Evolutionary conservation across 2,888 invertebrate genomes (phyloP), one percentile per base, ranked within the genome.

Genomic region (Shargacucullia verbasci): DNA sequence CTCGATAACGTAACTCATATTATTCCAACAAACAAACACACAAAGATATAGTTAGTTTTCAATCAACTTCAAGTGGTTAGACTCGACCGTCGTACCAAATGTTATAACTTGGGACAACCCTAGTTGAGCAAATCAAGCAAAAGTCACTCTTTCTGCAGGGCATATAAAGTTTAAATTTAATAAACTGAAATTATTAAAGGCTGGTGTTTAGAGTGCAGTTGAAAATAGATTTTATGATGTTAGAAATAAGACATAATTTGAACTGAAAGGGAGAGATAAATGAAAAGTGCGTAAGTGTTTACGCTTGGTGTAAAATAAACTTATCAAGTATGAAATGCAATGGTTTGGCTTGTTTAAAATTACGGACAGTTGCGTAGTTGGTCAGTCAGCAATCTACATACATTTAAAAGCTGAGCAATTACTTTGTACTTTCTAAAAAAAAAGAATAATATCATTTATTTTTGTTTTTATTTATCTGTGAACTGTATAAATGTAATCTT

Each of bases 31-130:
- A 90, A 88, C 88, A 89, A 84, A 88, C 85, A 83, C 61, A 91
- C 88, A 89, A 89, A 84, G 88, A 82, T 83, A 79, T 74, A 81
- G 90, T 84, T 86, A 86, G 87, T 90, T 91, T 91, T 87, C 92
- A 92, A 92, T 93, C 91, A 91, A 86, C 79, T 78, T 91, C 85
- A 85, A 92, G 92, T 82, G 78, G 74, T 54, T 60, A 47, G 73
- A 72, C 65, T 65, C 65, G 59, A 52, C 56, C 62, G 55, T 50
- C 68, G 66, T 76, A 82, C 86, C 91, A 91, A 92, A 90, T 92
- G 92, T 89, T 91, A 77, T 72, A 76, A 73, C 70, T 59, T 60
- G 9, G 43, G 54, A 14, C 60, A 65, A 52, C 68, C 77, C 74
- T 76, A 59, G 6, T 2, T n/a, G 31, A 9, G 10, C 0, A 14